Percentiles rank a stretch among this genome's conserved stretches.
These are phyloP conservation scores for Conistra vaccinii DNA, from an alignment of 2,888 invertebrate genomes.

Conservation along the genomic window DNA sequence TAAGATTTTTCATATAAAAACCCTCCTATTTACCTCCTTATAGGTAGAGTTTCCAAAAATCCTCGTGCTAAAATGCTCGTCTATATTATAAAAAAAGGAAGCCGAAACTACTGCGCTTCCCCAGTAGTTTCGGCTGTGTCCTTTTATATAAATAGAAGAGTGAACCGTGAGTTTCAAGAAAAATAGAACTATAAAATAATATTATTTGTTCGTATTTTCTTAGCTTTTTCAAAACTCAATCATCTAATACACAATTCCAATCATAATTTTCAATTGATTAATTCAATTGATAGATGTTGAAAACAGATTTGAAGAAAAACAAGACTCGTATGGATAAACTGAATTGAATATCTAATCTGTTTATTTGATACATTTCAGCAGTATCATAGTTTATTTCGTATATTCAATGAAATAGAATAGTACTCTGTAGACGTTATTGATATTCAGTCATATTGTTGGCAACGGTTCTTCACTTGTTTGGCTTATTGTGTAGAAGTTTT, in stretches of 20 bases:
- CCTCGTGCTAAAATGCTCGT: no score
- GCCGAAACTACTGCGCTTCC: background rate
- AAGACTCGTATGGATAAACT: conserved; percentile 17
- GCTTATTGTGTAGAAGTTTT: conserved; percentile 21
- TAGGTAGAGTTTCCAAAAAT: no score
- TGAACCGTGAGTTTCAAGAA: background rate
- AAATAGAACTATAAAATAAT: background rate
- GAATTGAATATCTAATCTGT: conserved; percentile 25
- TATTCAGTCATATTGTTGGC: conserved; percentile 33
- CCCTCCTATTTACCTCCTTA: no score
- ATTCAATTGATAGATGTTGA: background rate
- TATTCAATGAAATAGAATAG: conserved; percentile 37
- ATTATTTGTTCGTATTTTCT: background rate
- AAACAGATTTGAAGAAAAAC: conserved; percentile 3
- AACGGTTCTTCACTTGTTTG: conserved; percentile 39
- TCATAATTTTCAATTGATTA: background rate
- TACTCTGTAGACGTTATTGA: conserved; percentile 34
- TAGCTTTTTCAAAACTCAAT: background rate
- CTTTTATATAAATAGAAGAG: background rate
- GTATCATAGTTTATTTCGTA: conserved; percentile 41
- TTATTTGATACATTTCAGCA: conserved; percentile 38
- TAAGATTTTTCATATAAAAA: no score
- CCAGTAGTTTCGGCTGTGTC: background rate
- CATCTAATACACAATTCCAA: background rate
- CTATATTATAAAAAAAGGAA: background rate